Evolutionary conservation across 2,113 vertebrate species (phyloP).

Genomic region (Petroica traversi): DNA sequence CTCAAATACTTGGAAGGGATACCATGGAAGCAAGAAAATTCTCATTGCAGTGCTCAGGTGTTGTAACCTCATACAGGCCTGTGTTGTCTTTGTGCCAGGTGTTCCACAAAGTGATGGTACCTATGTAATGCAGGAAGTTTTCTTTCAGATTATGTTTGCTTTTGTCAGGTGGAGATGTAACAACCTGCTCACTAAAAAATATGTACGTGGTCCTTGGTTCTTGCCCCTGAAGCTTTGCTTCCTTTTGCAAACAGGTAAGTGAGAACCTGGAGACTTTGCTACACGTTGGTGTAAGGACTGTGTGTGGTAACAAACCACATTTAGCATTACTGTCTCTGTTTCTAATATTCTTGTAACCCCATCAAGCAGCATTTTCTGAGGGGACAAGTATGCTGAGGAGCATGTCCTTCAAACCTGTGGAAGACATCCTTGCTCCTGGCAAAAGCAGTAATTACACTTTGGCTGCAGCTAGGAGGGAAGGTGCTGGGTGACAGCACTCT

Average conservation of each 20-base stretch:
- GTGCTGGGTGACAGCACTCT: background rate
- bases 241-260: background rate
- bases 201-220: background rate
- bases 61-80: background rate
- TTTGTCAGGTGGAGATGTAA: background rate
- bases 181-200: background rate
- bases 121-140: background rate
- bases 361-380: background rate
- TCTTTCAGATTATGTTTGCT: background rate
- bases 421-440: background rate
- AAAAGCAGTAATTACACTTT: background rate
- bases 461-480: accelerated
- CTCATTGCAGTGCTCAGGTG: background rate
- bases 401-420: background rate
- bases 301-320: background rate
- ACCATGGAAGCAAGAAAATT: background rate
- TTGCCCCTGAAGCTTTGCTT: background rate
- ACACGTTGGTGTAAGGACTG: background rate
- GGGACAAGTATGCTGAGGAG: too few species aligned
- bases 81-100: background rate
- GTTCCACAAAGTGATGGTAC: background rate
- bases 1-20: background rate
- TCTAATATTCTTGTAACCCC: background rate
- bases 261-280: background rate
- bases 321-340: background rate